These are phyloP conservation scores for Diplodus sargus DNA, from an alignment of 2,797 vertebrate genomes.

Conservation along the genomic window DNA sequence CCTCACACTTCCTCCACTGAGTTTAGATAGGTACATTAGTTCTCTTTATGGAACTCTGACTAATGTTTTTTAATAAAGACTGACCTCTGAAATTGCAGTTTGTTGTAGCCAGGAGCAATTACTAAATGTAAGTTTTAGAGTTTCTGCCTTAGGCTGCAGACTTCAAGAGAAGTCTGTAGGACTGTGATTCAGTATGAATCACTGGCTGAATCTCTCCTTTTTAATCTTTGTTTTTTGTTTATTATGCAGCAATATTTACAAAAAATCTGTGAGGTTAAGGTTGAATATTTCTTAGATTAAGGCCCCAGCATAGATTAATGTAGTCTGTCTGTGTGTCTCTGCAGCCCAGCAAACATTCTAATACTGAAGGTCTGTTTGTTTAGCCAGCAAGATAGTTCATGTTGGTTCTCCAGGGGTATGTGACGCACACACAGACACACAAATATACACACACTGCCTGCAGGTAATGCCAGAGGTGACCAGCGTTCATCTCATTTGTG, in stretches of 20 bases:
- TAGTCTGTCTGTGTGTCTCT: not conserved
- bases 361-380: conserved; percentile 19
- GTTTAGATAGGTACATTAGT: not conserved
- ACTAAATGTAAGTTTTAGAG: not conserved
- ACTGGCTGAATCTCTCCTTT: not conserved
- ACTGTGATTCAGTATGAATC: not conserved
- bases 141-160: conserved; percentile 3
- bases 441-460: conserved; percentile 41
- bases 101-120: conserved; percentile 11
- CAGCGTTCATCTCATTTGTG: conserved; percentile 63
- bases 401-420: conserved; percentile 22
- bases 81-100: conserved; percentile 2
- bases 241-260: not conserved
- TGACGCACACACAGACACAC: conserved; percentile 5
- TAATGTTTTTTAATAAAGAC: conserved; percentile 11
- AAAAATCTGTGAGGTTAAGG: not conserved
- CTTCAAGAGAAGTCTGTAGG: not conserved
- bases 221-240: not conserved
- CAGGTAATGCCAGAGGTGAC: conserved; percentile 59
- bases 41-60: not conserved
- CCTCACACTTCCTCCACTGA: not conserved
- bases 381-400: conserved; percentile 44
- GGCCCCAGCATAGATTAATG: not conserved
- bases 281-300: not conserved
- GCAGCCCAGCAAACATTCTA: conserved; percentile 29